Base-by-base conservation (phyloP, 2,888 invertebrate species). In the Caenorhabditis sp. region DNA sequence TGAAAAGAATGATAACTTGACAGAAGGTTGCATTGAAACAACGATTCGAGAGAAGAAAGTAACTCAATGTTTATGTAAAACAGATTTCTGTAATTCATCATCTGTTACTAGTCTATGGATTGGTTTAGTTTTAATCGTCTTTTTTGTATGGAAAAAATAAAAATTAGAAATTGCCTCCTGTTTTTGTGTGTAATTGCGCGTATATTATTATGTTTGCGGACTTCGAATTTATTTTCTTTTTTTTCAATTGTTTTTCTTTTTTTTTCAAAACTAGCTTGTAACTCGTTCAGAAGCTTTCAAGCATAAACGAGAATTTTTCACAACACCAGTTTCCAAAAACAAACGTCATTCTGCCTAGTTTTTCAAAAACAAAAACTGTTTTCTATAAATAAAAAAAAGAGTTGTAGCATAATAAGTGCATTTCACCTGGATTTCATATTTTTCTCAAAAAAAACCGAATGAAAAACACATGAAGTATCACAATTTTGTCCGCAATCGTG, bases 1-100 rank as follows among this genome's bases (percentile, higher is more conserved):
- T 1, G 69, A 67, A 50, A 67, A 64, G 26, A 62, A 54, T 3
- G 78, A 78, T 21, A 68, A 78, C 19, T 55, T 72, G 24, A 65
- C 63, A 1, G 72, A 73, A n/a, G 78, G 78, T 31, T 78, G 78
- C 49, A 63, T 64, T 4, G 66, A 73, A 19, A 70, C 73, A 55
- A 66, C 64, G 24, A 66, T 78, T 50, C 43, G 76, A 60, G 78
- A 76, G 72, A 74, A 68, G 53, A 62, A 62, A 49, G 77, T 68
- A 37, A 68, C 58, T 26, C 70, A 75, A 57, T 77, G 77, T 60
- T 31, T 77, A n/a, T 77, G 77, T 31, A 58, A 60, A 1, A 57
- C 21, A 53, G 64, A 72, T 54, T 50, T 75, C 23, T 77, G 77
- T 69, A 77, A 77, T 59, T 68, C 70, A 50, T 6, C 57, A 12